Percentiles rank a stretch among this genome's conserved stretches.
Conservation (phyloP, 2,113 vertebrate genomes). For the Antidorcas marsupialis region DNA sequence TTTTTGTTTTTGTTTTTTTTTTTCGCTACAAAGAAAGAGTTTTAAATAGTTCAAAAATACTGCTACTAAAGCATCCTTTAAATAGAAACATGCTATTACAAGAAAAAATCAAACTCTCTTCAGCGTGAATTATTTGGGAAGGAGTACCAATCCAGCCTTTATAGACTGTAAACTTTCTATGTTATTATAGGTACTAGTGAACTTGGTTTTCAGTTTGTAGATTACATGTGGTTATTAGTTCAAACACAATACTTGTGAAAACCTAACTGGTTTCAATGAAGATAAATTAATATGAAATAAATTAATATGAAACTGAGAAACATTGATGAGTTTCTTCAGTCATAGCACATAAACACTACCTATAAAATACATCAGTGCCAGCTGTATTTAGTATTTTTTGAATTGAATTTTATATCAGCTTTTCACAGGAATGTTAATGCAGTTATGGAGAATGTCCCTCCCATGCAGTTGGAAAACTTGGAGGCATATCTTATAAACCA, state of each 20-base stretch:
- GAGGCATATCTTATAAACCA: neutral
- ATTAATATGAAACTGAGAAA: neutral
- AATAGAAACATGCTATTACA: neutral
- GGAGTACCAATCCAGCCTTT: neutral
- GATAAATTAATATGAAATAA: conserved; percentile 25
- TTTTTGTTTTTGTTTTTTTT: neutral
- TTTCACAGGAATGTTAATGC: neutral
- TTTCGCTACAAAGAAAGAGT: neutral
- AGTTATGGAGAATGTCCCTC: neutral
- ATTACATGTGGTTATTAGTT: neutral
- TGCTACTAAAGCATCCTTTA: neutral
- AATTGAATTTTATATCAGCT: neutral
- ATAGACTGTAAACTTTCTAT: neutral
- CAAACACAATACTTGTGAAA: neutral
- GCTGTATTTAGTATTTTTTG: neutral
- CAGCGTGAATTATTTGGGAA: neutral
- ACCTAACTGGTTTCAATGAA: conserved; percentile 25
- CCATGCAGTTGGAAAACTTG: neutral
- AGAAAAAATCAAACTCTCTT: neutral
- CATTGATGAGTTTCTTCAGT: neutral
- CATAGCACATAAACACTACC: neutral
- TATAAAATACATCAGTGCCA: neutral
- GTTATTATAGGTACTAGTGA: neutral
- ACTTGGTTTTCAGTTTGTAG: neutral
- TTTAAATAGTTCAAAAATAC: neutral